phyloP scores from a whole-genome alignment of 2,113 vertebrate species.

The Paradisaea rubra region DNA sequence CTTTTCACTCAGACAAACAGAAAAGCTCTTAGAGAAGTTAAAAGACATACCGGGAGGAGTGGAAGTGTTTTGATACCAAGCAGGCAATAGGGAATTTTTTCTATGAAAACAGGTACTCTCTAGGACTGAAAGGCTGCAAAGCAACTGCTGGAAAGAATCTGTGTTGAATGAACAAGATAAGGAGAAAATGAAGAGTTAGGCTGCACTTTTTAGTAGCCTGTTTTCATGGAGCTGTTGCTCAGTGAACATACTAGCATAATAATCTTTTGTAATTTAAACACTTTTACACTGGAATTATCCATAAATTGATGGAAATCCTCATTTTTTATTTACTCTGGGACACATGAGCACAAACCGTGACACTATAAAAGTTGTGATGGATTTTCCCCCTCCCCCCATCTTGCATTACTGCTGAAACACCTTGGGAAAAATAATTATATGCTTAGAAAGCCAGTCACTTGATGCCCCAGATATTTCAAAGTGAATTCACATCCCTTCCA shows the following conservation, averaged over 20 bases:
- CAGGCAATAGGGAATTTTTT: not conserved
- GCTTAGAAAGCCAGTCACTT: not conserved
- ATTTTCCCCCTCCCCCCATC: not conserved
- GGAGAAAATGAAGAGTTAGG: not conserved
- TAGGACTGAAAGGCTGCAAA: not conserved
- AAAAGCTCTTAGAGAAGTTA: conserved; percentile 8
- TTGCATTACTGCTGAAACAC: not conserved
- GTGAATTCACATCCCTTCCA: not conserved
- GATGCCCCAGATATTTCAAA: not conserved
- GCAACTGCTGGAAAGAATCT: not conserved
- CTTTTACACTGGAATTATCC: not conserved
- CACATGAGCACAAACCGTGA: not conserved
- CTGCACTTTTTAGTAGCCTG: not conserved
- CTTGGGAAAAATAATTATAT: not conserved
- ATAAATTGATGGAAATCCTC: not conserved
- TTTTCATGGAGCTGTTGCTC: not conserved
- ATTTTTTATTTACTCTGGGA: not conserved
- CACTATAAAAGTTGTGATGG: not conserved
- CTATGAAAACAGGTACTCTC: not conserved
- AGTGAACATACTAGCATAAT: not conserved
- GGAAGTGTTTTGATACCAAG: not conserved
- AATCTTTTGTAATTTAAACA: not conserved
- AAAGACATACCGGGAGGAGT: not conserved
- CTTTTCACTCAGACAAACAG: not conserved
- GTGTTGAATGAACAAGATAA: not conserved